phyloP scores from a whole-genome alignment of 2,888 invertebrate genomes.

The Dimorphilus gyrociliatus region DNA sequence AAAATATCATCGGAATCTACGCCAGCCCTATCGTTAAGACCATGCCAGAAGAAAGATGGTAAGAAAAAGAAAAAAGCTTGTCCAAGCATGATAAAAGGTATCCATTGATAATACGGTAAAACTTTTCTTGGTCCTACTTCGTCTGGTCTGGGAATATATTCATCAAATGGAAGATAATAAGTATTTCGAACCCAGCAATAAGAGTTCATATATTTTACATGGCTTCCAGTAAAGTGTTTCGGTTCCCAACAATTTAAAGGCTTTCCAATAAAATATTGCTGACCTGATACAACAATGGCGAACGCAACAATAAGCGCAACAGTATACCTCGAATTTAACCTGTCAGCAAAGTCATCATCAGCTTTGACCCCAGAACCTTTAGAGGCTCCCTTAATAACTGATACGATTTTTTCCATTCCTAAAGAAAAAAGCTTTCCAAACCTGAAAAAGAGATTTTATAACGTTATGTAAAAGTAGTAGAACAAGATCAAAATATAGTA shows the following conservation, averaged over 20 bases:
- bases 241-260: constrained; percentile 15
- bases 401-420: too few species aligned
- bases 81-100: constrained; percentile 28
- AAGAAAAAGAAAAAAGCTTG: constrained; percentile 31
- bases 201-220: constrained; percentile 14
- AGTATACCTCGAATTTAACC: constrained; percentile 5
- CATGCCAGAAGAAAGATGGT: constrained; percentile 15
- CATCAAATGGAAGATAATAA: constrained; percentile 22
- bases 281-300: constrained; percentile 4
- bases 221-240: constrained; percentile 11
- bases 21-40: constrained; percentile 7
- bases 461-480: too few species aligned
- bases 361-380: not conserved
- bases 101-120: constrained; percentile 19
- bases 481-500: too few species aligned
- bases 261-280: constrained; percentile 9
- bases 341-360: constrained; percentile 5
- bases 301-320: constrained; percentile 5
- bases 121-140: constrained; percentile 12
- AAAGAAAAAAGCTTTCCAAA: too few species aligned
- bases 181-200: constrained; percentile 24
- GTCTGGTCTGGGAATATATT: constrained; percentile 16
- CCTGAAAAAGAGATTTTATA: too few species aligned
- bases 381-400: too few species aligned
- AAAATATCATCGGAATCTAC: constrained; percentile 9